Percentiles rank a stretch among this genome's conserved stretches.
These are phyloP conservation scores for Philypnodon macrostomus DNA, from an alignment of 2,797 vertebrate species.

Conservation along the genomic window DNA sequence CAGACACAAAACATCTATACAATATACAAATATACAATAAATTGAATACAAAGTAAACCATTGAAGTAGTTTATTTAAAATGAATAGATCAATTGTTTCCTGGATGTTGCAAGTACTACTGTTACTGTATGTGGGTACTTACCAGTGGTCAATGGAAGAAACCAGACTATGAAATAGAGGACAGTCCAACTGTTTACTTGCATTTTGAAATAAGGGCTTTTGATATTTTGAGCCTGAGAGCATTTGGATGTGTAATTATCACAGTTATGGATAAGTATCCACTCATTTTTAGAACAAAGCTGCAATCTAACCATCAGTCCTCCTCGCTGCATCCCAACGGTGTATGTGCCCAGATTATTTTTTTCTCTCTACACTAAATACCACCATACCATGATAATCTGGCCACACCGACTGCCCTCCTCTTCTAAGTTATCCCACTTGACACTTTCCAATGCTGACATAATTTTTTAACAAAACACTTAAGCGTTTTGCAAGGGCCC, in stretches of 20 bases:
- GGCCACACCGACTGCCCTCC: no score
- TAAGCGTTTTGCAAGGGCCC: slow-evolving; percentile 53
- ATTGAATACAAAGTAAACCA: no score
- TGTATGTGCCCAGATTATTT: slow-evolving; percentile 36
- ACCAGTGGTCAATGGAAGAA: slow-evolving; percentile 37
- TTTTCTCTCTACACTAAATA: no score
- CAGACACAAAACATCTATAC: no score
- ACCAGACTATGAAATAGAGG: slow-evolving; percentile 13
- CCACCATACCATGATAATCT: no score
- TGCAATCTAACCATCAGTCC: slow-evolving; percentile 49
- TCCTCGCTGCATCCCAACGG: slow-evolving; percentile 40
- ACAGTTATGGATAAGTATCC: slow-evolving; percentile 54
- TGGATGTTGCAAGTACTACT: no score
- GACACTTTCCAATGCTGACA: slow-evolving; percentile 40
- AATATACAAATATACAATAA: no score
- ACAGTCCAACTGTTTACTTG: slow-evolving; percentile 48
- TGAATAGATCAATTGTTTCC: no score
- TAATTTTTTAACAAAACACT: slow-evolving; percentile 54
- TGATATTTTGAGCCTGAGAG: slow-evolving; percentile 42
- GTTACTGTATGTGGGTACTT: slow-evolving; percentile 48
- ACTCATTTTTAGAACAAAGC: slow-evolving; percentile 59
- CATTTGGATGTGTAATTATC: slow-evolving; percentile 60
- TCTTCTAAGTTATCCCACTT: slow-evolving; percentile 28
- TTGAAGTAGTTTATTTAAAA: no score
- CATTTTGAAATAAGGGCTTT: slow-evolving; percentile 53